Evolutionary conservation across 2,797 vertebrate genomes (phyloP).

Genomic region (Anableps anableps): DNA sequence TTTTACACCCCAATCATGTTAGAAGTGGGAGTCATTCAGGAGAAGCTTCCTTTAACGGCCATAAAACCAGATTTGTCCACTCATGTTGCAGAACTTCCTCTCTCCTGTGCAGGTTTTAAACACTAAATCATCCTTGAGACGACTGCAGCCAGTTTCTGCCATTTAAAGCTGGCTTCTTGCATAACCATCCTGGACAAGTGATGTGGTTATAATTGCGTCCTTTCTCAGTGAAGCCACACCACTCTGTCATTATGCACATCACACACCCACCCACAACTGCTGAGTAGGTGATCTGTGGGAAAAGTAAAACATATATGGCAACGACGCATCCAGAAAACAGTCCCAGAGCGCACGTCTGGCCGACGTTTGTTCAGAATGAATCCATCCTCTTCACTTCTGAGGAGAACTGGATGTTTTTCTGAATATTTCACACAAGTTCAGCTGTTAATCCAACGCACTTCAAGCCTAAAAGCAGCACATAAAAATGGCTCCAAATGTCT

Average conservation of each 20-base stretch:
- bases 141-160: background rate
- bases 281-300: constrained; percentile 25
- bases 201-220: constrained; percentile 1
- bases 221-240: constrained; percentile 15
- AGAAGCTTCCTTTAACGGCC: background rate
- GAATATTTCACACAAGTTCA: too few relatives aligned
- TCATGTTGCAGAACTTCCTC: background rate
- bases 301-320: background rate
- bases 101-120: background rate
- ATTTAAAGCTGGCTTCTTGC: background rate
- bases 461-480: background rate
- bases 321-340: background rate
- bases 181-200: background rate
- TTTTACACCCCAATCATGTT: too few relatives aligned
- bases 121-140: background rate
- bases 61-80: background rate
- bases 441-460: background rate
- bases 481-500: background rate
- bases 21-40: too few relatives aligned
- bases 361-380: background rate
- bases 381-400: background rate
- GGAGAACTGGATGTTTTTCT: background rate
- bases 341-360: background rate
- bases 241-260: constrained; percentile 23
- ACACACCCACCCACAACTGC: constrained; percentile 4